A percentile compares a stretch with the other conserved stretches of the same genome.
Conservation (phyloP, 1,140 invertebrate genomes). For the Centruroides vittatus region DNA sequence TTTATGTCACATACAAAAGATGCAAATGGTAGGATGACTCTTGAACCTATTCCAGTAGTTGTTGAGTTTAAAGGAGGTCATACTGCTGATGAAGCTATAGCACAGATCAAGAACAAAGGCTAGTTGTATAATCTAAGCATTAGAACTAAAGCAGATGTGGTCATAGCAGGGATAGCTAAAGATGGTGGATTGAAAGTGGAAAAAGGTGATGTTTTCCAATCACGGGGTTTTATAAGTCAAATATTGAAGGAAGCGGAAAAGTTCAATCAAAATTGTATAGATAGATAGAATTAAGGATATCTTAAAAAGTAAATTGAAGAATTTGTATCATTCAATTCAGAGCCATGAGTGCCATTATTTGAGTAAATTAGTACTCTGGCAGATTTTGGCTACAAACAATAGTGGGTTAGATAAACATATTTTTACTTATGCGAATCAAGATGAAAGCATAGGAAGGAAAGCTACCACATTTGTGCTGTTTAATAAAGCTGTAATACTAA, state of each 20-base stretch:
- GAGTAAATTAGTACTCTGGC: not conserved
- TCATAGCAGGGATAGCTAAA: not conserved
- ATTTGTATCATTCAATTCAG: no score
- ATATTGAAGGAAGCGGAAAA: not conserved
- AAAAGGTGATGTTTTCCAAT: no score
- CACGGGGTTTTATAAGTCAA: no score
- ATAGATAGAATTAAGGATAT: no score
- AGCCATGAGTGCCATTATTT: conserved; percentile 1
- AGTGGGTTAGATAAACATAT: not conserved
- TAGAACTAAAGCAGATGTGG: not conserved
- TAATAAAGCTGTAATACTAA: not conserved
- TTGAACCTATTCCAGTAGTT: not conserved
- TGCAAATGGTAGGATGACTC: not conserved
- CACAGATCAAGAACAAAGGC: not conserved
- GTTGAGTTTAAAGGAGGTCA: not conserved
- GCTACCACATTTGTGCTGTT: not conserved
- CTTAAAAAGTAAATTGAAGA: no score
- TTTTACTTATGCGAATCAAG: not conserved
- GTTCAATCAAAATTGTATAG: not conserved
- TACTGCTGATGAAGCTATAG: not conserved
- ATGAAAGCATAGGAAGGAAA: not conserved
- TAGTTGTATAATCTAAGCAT: not conserved
- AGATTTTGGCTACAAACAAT: not conserved
- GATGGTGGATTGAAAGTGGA: not conserved
- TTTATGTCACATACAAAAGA: not conserved